Evolutionary conservation across 2,113 vertebrate species (phyloP), one percentile per base, ranked within the genome.

Genomic region (Cebus imitator): DNA sequence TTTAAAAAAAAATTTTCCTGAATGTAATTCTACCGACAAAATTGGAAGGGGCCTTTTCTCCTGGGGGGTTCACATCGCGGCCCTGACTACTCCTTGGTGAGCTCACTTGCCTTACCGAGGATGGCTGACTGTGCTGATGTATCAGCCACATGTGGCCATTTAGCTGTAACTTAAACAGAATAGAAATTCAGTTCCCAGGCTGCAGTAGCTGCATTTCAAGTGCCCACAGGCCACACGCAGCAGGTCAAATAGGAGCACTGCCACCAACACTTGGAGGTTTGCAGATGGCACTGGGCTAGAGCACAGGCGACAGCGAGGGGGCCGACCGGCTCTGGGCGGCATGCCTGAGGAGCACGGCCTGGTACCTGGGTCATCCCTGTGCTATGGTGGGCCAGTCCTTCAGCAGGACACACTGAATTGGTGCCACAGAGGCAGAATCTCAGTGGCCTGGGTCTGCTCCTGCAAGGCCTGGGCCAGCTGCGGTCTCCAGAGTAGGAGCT

Each of bases 1-100:
- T 76, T 13, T 6, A 17, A 52, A 52, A 52, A 50, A 52, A 16
- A 52, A 1, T 18, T 48, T 48, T 1, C 27, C 35, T 18, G 13
- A 75, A 70, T 68, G n/a, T 61, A 82, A 87, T 84, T 43, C 57
- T 81, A 48, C 21, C 17, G 57, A 81, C 17, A 92, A 85, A 64
- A 58, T 25, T 78, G 32, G 52, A 85, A 93, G 66, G n/a, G 17
- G 5, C 58, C 72, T 75, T 25, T 66, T 70, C 55, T 75, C 35
- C 76, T 92, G 40, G 57, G 73, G 13, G 79, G 93, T 72, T 17
- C 0, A 45, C 35, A 82, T 52, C 30, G 61, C 11, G n/a, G 4
- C 8, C 45, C 27, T 83, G 40, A n/a, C 40, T 82, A 52, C 40
- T 78, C 57, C 5, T 45, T 52, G 89, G 76, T 78, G 64, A 43